Evolutionary conservation across 2,797 vertebrate species (phyloP).

Genomic region (Enteromius anoplus): DNA sequence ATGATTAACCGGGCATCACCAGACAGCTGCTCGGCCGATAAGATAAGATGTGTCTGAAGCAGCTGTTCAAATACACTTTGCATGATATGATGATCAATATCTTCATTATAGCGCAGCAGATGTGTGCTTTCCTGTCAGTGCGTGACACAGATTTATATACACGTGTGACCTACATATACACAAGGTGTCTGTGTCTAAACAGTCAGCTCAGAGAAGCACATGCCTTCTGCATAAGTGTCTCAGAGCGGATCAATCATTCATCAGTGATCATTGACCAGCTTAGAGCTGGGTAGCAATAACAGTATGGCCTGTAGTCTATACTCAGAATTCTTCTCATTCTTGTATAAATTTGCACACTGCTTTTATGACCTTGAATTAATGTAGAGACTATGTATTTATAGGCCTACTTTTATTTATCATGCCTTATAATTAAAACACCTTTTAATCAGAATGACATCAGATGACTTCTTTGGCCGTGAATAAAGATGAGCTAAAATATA

Average conservation of each 20-base stretch:
- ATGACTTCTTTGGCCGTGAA: neutral
- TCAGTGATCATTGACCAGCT: neutral
- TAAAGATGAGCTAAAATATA: neutral
- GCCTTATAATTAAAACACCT: neutral
- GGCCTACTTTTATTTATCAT: neutral
- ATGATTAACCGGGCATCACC: slow-evolving; percentile 68
- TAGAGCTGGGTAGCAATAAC: neutral
- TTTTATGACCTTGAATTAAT: neutral
- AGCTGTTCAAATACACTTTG: slow-evolving; percentile 86
- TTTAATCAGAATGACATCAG: neutral
- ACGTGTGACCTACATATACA: neutral
- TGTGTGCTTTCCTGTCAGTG: slow-evolving; percentile 46
- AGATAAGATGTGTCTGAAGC: slow-evolving; percentile 86
- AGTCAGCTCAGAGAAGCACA: slow-evolving; percentile 8
- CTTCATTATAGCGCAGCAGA: slow-evolving; percentile 52
- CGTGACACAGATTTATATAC: slow-evolving; percentile 63
- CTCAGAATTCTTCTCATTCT: neutral
- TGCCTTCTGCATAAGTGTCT: neutral
- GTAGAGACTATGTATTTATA: neutral
- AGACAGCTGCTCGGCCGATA: slow-evolving; percentile 85
- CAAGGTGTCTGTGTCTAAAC: neutral
- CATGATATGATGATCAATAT: slow-evolving; percentile 58
- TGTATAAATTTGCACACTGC: neutral
- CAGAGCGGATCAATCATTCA: neutral
- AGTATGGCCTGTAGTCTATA: neutral